Conservation (phyloP, 2,888 invertebrate genomes). For the Nasonia oneida region DNA sequence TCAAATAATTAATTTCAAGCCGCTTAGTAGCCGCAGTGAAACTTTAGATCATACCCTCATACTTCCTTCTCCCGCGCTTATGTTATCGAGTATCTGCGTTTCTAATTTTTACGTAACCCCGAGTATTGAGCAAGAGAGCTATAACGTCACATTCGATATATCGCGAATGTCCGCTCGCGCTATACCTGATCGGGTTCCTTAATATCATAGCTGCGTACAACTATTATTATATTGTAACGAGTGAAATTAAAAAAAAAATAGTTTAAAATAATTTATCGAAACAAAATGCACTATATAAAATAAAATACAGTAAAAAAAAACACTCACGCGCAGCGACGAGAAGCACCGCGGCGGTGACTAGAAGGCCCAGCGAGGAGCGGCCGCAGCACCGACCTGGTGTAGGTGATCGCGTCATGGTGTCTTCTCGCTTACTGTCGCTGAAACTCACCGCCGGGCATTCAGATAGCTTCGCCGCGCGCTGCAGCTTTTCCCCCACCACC, state of each 20-base stretch:
- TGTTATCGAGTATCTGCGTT: background rate
- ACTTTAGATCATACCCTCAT: background rate
- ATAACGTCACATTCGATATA: background rate
- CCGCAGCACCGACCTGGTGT: conserved; percentile 69
- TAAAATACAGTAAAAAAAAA: conserved; percentile 10
- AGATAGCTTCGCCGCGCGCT: conserved; percentile 44
- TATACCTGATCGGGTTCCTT: background rate
- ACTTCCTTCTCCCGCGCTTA: background rate
- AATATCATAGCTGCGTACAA: background rate
- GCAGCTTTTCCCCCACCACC: conserved; percentile 58
- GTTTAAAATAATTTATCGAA: background rate
- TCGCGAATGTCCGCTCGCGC: background rate
- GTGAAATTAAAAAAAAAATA: background rate
- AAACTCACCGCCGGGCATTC: conserved; percentile 69
- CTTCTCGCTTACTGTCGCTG: conserved; percentile 77
- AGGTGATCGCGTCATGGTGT: conserved; percentile 77
- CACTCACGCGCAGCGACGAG: conserved; percentile 74
- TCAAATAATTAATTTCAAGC: background rate
- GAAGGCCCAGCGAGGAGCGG: conserved; percentile 65
- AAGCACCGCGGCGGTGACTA: conserved; percentile 70
- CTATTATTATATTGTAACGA: background rate
- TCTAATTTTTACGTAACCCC: conserved; percentile 1
- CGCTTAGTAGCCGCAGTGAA: background rate
- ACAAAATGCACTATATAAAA: conserved; percentile 2
- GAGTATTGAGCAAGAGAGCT: background rate